phyloP scores from a whole-genome alignment of 2,113 vertebrate species.

The Colistium nudipinnis region DNA sequence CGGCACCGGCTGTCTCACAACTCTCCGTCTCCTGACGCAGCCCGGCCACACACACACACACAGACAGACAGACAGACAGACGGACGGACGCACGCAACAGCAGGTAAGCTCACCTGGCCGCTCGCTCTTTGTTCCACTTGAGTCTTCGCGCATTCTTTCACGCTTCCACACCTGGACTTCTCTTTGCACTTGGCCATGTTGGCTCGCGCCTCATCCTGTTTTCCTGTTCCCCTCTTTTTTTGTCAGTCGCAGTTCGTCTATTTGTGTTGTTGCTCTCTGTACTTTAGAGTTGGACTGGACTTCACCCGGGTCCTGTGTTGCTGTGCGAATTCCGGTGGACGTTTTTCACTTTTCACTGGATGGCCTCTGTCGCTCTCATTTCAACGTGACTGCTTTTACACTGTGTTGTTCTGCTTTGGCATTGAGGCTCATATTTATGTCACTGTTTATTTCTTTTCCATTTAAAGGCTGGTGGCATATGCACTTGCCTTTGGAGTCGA shows the following conservation, averaged over 20 bases:
- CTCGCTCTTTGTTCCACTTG: neutral
- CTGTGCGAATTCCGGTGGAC: too few relatives aligned
- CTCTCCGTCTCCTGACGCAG: constrained; percentile 29
- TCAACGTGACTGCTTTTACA: neutral
- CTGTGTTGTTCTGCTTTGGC: constrained; percentile 5
- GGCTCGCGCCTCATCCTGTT: rapidly evolving
- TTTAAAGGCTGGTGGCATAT: neutral
- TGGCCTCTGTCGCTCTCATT: neutral
- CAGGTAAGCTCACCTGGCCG: constrained; percentile 60
- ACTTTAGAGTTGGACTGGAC: too few relatives aligned
- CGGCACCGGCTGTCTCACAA: constrained; percentile 23
- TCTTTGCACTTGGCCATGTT: neutral
- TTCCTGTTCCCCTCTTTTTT: too few relatives aligned
- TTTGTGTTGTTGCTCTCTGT: neutral
- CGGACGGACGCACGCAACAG: neutral
- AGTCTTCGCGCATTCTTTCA: too few relatives aligned
- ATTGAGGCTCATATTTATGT: neutral
- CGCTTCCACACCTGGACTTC: neutral
- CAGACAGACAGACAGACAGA: too few relatives aligned
- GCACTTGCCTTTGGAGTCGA: neutral
- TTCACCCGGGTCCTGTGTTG: too few relatives aligned
- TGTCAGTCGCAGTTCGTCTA: neutral
- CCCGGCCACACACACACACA: too few relatives aligned
- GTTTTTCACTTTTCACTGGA: too few relatives aligned
- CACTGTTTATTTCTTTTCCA: constrained; percentile 7